Percentiles rank a stretch among this genome's conserved stretches.
Conservation (phyloP, 2,888 invertebrate species). For the Formica aserva region DNA sequence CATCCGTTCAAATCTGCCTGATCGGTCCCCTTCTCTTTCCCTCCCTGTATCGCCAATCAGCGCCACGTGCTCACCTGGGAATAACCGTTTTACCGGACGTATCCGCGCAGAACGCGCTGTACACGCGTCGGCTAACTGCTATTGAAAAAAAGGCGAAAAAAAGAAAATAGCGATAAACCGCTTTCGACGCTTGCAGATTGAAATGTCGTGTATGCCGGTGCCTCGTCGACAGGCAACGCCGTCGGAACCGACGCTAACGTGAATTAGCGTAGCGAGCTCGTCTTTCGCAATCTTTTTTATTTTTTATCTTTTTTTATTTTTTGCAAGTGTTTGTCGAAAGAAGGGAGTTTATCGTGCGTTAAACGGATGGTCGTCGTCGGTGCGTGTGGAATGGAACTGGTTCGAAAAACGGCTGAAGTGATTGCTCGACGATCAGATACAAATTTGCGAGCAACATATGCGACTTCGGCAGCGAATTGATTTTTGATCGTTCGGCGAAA, state of each 20-base stretch:
- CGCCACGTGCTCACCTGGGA: constrained; percentile 74
- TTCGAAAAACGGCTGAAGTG: constrained; percentile 1
- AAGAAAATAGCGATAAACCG: constrained; percentile 73
- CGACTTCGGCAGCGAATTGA: constrained; percentile 8
- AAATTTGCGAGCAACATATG: not conserved
- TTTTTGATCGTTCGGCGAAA: not conserved
- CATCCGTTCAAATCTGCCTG: constrained; percentile 38
- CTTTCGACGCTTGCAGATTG: constrained; percentile 77
- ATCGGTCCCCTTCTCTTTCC: constrained; percentile 22
- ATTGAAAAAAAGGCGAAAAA: constrained; percentile 57
- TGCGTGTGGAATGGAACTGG: constrained; percentile 35
- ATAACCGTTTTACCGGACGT: constrained; percentile 75
- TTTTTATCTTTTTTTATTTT: not conserved
- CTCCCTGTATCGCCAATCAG: constrained; percentile 65
- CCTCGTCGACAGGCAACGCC: constrained; percentile 63
- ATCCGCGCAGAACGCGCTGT: constrained; percentile 71
- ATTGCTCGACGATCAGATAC: constrained; percentile 5
- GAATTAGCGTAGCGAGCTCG: constrained; percentile 70
- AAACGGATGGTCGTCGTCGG: constrained; percentile 58
- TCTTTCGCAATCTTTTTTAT: constrained; percentile 47
- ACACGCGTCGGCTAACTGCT: constrained; percentile 64
- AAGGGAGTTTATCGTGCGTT: constrained; percentile 61
- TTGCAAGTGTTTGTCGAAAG: constrained; percentile 37
- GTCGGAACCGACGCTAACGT: constrained; percentile 63
- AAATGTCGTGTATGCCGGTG: constrained; percentile 73